Base-by-base conservation (phyloP, 2,113 vertebrate species). In the Stigmatopora nigra region DNA sequence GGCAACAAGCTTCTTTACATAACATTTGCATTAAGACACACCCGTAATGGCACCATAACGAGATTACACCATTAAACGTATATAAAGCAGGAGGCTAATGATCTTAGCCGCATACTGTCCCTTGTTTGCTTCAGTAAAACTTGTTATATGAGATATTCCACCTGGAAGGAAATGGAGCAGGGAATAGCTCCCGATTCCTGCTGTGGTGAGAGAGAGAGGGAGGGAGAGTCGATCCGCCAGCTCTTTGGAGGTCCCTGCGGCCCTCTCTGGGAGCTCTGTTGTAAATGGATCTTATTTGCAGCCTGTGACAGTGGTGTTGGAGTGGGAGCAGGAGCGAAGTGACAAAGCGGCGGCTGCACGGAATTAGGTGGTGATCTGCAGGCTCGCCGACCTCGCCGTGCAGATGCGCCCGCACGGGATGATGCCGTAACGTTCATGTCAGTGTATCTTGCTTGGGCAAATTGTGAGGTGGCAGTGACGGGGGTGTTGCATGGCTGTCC, bases 81-180 rank as follows among this genome's bases (percentile, higher is more conserved):
- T 65, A 56, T 36, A 49, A 66, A 78, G 31, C 47, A 46, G 45
- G 69, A 8, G 53, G 56, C 61, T 80, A 83, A 87, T 79, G 81
- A 60, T 72, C 70, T 67, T 63, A 68, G 61, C 38, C 5, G 11
- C 41, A 22, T 20, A 56, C 53, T 61, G 60, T 48, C 68, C 56
- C 55, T 76, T 76, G 75, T 80, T 85, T 82, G 60, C 64, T 59
- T 76, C 51, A 14, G 59, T 53, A 70, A 63, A 81, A 82, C 80
- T 63, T 63, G 70, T 76, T 81, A 75, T 74, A 79, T 77, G 83
- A 78, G 77, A 82, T 82, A 82, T 83, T 85, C 73, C 73, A 70
- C 78, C 78, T 84, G 78, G 73, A 79, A 83, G 75, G 76, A 82
- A 84, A 87, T 82, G 84, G 81, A 81, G 81, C 86, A 82, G 82